These are phyloP conservation scores for Chironomus tepperi DNA, from an alignment of 1,140 invertebrate genomes.

Conservation along the genomic window DNA sequence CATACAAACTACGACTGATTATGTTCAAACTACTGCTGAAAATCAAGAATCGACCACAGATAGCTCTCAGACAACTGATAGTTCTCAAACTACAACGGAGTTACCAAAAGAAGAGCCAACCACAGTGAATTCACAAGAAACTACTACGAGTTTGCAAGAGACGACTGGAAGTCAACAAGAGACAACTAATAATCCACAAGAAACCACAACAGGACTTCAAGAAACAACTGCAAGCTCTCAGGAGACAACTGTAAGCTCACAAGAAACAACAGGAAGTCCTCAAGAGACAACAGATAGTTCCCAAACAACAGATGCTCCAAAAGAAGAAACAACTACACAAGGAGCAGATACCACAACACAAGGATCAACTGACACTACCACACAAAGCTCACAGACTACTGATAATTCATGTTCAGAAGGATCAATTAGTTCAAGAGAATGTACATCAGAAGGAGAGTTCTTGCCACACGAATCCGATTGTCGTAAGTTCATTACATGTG, in stretches of 20 bases:
- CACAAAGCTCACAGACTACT: slow-evolving; percentile 12
- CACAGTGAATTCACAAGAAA: slow-evolving; percentile 28
- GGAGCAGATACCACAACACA: slow-evolving; percentile 22
- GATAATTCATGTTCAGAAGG: slow-evolving; percentile 28
- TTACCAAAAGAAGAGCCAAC: too few relatives aligned
- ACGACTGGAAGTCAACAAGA: too few relatives aligned
- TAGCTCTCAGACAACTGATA: slow-evolving; percentile 27
- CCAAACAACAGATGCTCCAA: not conserved
- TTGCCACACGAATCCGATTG: slow-evolving; percentile 51
- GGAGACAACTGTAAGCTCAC: slow-evolving; percentile 17
- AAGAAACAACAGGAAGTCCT: slow-evolving; percentile 23
- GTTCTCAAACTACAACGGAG: not conserved
- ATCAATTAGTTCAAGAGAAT: slow-evolving; percentile 24
- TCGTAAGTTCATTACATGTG: slow-evolving; percentile 50
- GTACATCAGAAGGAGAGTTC: slow-evolving; percentile 49
- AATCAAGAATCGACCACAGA: slow-evolving; percentile 26
- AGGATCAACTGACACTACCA: slow-evolving; percentile 24
- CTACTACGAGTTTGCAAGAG: slow-evolving; percentile 25
- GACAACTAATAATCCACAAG: not conserved
- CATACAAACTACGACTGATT: slow-evolving; percentile 32
- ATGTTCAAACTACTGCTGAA: slow-evolving; percentile 29
- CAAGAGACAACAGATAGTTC: not conserved
- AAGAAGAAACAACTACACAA: not conserved
- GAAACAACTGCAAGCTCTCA: too few relatives aligned
- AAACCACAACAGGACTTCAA: slow-evolving; percentile 26